Evolutionary conservation across 2,888 invertebrate species (phyloP).

Genomic region (Epinotia bilunana): DNA sequence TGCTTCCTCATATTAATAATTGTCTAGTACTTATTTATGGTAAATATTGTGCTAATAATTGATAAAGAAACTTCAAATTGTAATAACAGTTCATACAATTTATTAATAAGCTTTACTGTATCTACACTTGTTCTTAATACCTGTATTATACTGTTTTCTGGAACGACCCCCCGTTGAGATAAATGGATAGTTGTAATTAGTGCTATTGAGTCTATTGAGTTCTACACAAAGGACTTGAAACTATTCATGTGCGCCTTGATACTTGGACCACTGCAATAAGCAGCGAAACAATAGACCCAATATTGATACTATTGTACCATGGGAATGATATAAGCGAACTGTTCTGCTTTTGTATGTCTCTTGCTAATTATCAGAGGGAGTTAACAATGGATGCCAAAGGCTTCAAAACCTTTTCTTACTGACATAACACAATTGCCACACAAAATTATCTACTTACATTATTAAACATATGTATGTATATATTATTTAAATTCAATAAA

Average conservation of each 20-base stretch:
- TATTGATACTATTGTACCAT: slow-evolving; percentile 10
- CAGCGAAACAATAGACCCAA: slow-evolving; percentile 15
- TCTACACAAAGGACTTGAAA: slow-evolving; percentile 4
- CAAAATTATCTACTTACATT: neutral
- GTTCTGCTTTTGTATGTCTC: neutral
- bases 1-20: too few relatives aligned
- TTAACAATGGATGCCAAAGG: neutral
- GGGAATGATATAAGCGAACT: slow-evolving; percentile 4
- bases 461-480: too few relatives aligned
- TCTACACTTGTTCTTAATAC: neutral
- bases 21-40: too few relatives aligned
- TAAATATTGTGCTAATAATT: too few relatives aligned
- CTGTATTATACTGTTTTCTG: neutral
- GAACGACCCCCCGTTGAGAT: neutral
- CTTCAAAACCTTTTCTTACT: neutral
- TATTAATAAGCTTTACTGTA: too few relatives aligned
- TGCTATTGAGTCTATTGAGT: neutral
- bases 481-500: too few relatives aligned
- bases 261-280: slow-evolving; percentile 12
- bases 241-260: slow-evolving; percentile 16
- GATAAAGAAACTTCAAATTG: too few relatives aligned
- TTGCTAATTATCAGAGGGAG: neutral
- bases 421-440: neutral
- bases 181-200: slow-evolving; percentile 10
- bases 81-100: too few relatives aligned